phyloP scores from a whole-genome alignment of 1,140 invertebrate genomes.

The Mizuhopecten yessoensis region DNA sequence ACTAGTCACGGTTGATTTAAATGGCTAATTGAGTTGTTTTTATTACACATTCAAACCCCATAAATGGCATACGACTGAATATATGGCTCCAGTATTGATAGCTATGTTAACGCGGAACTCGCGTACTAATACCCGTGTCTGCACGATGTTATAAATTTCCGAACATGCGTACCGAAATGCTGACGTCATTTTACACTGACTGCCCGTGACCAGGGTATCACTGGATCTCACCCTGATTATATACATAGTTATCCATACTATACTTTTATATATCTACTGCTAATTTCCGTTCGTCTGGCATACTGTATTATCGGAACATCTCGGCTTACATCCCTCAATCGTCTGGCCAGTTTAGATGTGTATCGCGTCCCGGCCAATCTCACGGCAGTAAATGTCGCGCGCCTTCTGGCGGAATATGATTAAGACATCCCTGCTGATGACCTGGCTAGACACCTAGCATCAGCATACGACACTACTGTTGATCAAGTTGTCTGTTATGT shows the following conservation, averaged over 20 bases:
- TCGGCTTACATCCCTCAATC: constrained; percentile 10
- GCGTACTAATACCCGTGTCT: background rate
- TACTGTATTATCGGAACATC: constrained; percentile 28
- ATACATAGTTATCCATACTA: constrained; percentile 3
- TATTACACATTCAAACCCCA: background rate
- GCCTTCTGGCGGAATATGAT: background rate
- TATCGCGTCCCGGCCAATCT: background rate
- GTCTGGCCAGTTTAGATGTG: constrained; percentile 27
- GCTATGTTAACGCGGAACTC: background rate
- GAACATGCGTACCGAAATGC: background rate
- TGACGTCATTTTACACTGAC: constrained; percentile 31
- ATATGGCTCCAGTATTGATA: background rate
- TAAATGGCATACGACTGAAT: background rate
- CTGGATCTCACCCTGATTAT: background rate
- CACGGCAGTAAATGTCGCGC: constrained; percentile 20
- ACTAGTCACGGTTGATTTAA: background rate
- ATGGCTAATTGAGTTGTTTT: background rate
- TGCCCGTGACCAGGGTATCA: background rate
- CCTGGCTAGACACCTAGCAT: background rate
- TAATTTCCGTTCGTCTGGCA: constrained; percentile 33
- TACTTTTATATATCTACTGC: constrained; percentile 5
- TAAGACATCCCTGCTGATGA: background rate
- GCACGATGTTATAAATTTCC: background rate
- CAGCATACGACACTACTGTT: background rate
- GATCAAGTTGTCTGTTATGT: background rate